These are phyloP conservation scores for Cottus gobio DNA, from an alignment of 2,113 vertebrate genomes.

Conservation along the genomic window DNA sequence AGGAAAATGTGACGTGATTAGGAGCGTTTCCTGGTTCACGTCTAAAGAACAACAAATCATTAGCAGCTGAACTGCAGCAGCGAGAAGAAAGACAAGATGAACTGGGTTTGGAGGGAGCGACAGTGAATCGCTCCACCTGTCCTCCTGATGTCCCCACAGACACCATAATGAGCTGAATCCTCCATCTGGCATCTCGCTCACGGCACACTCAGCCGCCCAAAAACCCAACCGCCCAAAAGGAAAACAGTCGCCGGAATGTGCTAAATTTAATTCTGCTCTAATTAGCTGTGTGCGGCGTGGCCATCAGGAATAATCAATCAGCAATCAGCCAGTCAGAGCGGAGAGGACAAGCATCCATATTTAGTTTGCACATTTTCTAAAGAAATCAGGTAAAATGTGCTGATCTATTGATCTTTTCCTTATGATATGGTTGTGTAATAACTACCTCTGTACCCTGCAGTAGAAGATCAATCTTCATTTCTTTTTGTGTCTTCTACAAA, in stretches of 20 bases:
- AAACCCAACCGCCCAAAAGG: conserved; percentile 35
- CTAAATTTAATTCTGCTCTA: conserved; percentile 60
- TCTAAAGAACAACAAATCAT: not conserved
- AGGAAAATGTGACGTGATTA: not conserved
- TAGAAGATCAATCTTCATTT: not conserved
- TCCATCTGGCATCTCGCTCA: conserved; percentile 61
- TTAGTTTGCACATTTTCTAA: too few relatives aligned
- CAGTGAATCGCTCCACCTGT: conserved; percentile 64
- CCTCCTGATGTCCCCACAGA: conserved; percentile 57
- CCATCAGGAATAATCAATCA: conserved; percentile 33
- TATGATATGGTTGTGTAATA: too few relatives aligned
- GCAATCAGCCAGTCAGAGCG: conserved; percentile 19
- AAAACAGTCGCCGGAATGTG: conserved; percentile 50
- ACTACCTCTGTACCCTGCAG: not conserved
- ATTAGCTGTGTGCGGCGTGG: conserved; percentile 43
- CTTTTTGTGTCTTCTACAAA: not conserved
- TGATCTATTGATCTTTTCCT: too few relatives aligned
- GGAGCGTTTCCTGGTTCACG: not conserved
- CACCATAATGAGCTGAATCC: conserved; percentile 59
- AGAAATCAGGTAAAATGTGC: not conserved
- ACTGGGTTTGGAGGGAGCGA: conserved; percentile 45
- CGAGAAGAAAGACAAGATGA: conserved; percentile 17
- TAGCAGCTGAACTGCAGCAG: conserved; percentile 29
- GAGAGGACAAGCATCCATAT: too few relatives aligned
- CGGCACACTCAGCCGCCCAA: conserved; percentile 27